A percentile compares a stretch with the other conserved stretches of the same genome.
These are phyloP conservation scores for Hormiphora californensis DNA, from an alignment of 37 sponge, comb jelly and placozoan genomes.

Conservation along the genomic window DNA sequence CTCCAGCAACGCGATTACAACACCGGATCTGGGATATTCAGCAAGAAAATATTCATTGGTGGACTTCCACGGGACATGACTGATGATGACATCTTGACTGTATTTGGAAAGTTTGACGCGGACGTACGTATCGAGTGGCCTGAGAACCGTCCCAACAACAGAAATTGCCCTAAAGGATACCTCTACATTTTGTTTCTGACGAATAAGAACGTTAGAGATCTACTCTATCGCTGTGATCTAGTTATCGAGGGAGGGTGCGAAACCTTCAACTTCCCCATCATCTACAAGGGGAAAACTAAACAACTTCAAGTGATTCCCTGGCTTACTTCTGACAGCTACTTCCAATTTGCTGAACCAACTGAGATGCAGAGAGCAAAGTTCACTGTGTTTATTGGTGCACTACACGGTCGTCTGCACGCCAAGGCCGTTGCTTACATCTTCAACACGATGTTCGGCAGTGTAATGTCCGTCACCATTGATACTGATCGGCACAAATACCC, in stretches of 20 bases:
- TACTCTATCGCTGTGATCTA: constrained; percentile 13
- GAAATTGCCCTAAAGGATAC: constrained; percentile 39
- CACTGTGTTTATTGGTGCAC: constrained; percentile 47
- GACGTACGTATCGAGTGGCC: constrained; percentile 36
- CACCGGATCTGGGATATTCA: constrained; percentile 52
- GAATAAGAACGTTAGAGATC: constrained; percentile 27
- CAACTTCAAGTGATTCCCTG: constrained; percentile 48
- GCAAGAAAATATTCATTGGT: constrained; percentile 52
- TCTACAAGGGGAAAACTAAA: constrained; percentile 30
- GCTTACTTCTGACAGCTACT: constrained; percentile 43
- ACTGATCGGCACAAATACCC: constrained; percentile 53
- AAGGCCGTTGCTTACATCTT: constrained; percentile 39
- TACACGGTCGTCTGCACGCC: constrained; percentile 43
- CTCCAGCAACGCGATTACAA: constrained; percentile 9
- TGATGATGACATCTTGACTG: constrained; percentile 14
- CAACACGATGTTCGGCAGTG: constrained; percentile 46
- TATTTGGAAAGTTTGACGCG: constrained; percentile 1
- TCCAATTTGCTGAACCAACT: neutral
- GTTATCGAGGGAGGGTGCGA: constrained; percentile 39
- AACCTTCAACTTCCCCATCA: constrained; percentile 31
- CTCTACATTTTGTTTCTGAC: constrained; percentile 9
- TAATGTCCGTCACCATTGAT: neutral
- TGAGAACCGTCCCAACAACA: constrained; percentile 23
- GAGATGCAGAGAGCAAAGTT: neutral
- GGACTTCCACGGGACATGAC: constrained; percentile 45